These are phyloP conservation scores for Piezodorus guildinii DNA, from an alignment of 1,140 invertebrate genomes.

Conservation along the genomic window DNA sequence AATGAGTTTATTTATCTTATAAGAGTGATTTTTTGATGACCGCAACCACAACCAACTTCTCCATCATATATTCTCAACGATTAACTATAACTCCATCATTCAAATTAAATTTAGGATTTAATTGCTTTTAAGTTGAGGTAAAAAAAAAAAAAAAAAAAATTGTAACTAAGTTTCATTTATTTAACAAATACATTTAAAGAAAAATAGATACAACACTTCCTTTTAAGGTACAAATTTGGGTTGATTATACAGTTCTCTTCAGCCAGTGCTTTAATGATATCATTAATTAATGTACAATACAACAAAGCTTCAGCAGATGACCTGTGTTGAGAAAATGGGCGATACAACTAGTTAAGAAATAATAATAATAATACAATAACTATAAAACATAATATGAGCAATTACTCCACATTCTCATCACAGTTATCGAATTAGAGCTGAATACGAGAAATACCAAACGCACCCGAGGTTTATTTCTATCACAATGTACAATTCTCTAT, in stretches of 20 bases:
- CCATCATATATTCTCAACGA: no score
- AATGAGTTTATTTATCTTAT: no score
- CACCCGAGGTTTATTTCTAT: neutral
- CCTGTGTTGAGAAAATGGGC: constrained; percentile 6
- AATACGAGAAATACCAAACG: neutral
- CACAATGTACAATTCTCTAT: neutral
- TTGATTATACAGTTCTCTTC: neutral
- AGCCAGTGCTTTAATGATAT: neutral
- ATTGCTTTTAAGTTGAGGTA: no score
- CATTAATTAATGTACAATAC: neutral
- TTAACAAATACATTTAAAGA: constrained; percentile 13
- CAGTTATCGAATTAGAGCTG: neutral
- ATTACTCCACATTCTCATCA: constrained; percentile 11
- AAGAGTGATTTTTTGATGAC: no score
- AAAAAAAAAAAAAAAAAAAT: neutral
- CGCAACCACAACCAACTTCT: no score
- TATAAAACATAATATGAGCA: constrained; percentile 10
- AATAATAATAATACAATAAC: neutral
- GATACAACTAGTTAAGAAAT: neutral
- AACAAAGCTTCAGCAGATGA: neutral
- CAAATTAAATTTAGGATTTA: no score
- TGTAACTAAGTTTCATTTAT: constrained; percentile 7
- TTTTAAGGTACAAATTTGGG: constrained; percentile 7
- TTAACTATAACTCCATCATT: no score
- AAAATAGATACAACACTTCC: neutral